Evolutionary conservation across 2,888 invertebrate genomes (phyloP).

Genomic region (Melieria picta): DNA sequence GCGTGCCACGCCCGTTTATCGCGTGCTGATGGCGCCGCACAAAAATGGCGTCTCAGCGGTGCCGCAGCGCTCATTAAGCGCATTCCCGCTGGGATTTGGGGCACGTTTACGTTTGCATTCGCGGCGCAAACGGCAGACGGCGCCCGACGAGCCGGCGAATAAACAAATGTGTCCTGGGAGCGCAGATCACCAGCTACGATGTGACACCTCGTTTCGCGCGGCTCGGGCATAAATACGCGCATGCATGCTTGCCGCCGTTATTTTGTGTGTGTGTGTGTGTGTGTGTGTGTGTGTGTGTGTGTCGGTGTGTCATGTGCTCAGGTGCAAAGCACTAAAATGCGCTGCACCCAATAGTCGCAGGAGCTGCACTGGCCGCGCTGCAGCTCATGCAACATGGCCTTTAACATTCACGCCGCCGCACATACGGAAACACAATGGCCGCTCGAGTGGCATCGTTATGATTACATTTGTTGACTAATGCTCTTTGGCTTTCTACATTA

Average conservation of each 20-base stretch:
- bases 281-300: too few species aligned
- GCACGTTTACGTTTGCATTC: neutral
- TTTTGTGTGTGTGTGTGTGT: too few species aligned
- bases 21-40: slow-evolving; percentile 38
- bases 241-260: too few species aligned
- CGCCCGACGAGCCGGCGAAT: neutral
- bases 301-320: slow-evolving; percentile 13
- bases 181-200: slow-evolving; percentile 53
- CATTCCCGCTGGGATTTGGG: slow-evolving; percentile 35
- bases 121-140: neutral
- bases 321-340: slow-evolving; percentile 32
- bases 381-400: neutral
- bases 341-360: slow-evolving; percentile 15
- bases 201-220: slow-evolving; percentile 50
- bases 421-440: too few species aligned
- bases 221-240: neutral
- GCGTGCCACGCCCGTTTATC: slow-evolving; percentile 46
- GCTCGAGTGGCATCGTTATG: too few species aligned
- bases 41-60: slow-evolving; percentile 18
- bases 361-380: neutral
- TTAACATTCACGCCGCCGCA: neutral
- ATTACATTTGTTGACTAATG: too few species aligned
- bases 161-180: slow-evolving; percentile 3
- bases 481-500: too few species aligned
- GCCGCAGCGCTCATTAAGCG: slow-evolving; percentile 42